Evolutionary conservation across 2,113 vertebrate genomes (phyloP), one percentile per base, ranked within the genome.

Genomic region (Hirundichthys speculiger): DNA sequence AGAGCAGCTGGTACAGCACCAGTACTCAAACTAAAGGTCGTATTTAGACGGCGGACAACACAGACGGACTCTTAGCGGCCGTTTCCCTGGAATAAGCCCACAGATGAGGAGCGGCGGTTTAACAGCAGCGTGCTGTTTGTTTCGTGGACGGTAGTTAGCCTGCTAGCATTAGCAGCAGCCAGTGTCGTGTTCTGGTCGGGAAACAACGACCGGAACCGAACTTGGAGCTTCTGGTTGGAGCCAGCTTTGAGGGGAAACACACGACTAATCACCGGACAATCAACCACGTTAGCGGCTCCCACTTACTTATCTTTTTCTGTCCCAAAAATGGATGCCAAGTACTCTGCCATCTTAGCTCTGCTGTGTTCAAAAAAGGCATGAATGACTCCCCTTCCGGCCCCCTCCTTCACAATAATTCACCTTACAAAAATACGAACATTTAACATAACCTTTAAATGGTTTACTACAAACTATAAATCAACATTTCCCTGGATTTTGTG

Each of bases 241-340:
- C 0, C 0, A 20, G 6, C 5, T 13, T 24, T 13, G 1, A 1
- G 18, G 0, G n/a, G 13, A 4, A 15, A 9, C 4, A 0, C 8
- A 30, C 1, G 0, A 16, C 46, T 10, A 52, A 5, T 0, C 14
- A 0, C 11, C 1, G 6, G 2, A 25, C 6, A 9, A 11, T 18
- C 1, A 5, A 51, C 3, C 6, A 49, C 71, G 18, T n/a, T 0
- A 41, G 12, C 18, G 3, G 21, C 15, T 21, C 54, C 0, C 58
- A 94, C 95, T 95, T 90, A 98, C 96, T 98, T 98, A 92, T 98
- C 96, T 89, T 98, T 97, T 72, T 98, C 96, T 82, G 96, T 97
- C 60, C 96, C 95, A 93, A 98, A 98, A 91, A 98, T 98, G 94
- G 96, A 98, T 66, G 96, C 96, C 91, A 98, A 86, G 69, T 97